Evolutionary conservation across 2,888 invertebrate species (phyloP).

Genomic region (Acanthosepion esculentum): DNA sequence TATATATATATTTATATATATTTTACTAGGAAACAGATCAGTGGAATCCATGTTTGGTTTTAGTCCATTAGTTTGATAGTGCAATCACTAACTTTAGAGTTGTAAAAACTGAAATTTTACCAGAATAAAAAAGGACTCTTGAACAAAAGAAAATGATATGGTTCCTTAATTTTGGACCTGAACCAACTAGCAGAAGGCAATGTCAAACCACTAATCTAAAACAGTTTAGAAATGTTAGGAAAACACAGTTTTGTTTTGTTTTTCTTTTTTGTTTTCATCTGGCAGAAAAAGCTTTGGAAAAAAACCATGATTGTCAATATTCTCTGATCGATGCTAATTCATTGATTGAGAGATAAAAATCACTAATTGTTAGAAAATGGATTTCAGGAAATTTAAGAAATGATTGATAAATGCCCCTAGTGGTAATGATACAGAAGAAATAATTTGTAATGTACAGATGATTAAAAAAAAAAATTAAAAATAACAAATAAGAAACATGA

Average conservation of each 20-base stretch:
- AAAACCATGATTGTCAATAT: constrained; percentile 11
- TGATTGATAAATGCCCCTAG: neutral
- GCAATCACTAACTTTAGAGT: neutral
- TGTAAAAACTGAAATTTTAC: neutral
- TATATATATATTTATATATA: no score
- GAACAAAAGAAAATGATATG: neutral
- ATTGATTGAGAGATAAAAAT: neutral
- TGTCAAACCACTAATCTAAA: neutral
- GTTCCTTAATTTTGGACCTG: neutral
- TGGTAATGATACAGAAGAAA: neutral
- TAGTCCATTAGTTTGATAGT: neutral
- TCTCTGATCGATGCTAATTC: neutral
- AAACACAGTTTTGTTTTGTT: neutral
- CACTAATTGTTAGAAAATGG: neutral
- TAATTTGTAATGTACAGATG: neutral
- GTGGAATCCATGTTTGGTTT: neutral
- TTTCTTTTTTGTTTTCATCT: neutral
- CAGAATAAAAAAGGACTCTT: neutral
- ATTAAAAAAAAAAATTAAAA: neutral
- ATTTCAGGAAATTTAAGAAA: neutral
- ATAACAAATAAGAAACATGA: neutral
- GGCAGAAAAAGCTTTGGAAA: neutral
- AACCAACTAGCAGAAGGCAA: neutral
- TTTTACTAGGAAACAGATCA: neutral
- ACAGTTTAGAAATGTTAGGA: neutral